Conservation (phyloP, 1,140 invertebrate genomes). For the Plectrocnemia conspersa region DNA sequence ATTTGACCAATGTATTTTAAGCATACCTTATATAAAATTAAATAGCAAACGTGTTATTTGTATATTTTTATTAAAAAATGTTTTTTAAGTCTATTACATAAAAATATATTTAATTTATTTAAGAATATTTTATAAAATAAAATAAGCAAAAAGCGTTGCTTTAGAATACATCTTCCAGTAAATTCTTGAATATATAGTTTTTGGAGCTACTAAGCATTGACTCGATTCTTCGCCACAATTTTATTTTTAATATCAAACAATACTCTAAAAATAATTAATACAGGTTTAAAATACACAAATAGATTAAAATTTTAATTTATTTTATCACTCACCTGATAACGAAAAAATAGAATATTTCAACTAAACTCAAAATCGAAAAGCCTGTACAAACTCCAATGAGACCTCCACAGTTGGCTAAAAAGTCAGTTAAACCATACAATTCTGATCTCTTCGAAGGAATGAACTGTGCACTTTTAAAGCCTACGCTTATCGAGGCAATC, state of each 20-base stretch:
- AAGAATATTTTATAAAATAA: no score
- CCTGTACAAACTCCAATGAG: conserved; percentile 62
- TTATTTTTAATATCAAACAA: neutral
- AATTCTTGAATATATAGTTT: no score
- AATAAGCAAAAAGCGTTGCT: no score
- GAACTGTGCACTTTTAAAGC: conserved; percentile 39
- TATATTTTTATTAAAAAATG: no score
- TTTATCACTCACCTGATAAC: conserved; percentile 43
- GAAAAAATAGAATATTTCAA: conserved; percentile 63
- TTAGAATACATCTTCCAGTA: no score
- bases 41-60: no score
- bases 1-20: no score
- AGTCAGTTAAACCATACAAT: conserved; percentile 53
- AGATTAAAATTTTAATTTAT: neutral
- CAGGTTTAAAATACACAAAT: neutral
- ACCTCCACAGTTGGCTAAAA: conserved; percentile 62
- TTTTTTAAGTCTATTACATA: no score
- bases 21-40: no score
- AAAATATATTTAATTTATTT: no score
- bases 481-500: conserved; percentile 2
- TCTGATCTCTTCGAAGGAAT: conserved; percentile 46
- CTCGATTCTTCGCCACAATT: neutral
- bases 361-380: conserved; percentile 63
- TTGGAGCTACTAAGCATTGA: no score
- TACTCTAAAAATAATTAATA: neutral